Base-by-base conservation (phyloP, 1,140 invertebrate species). In the Monomorium pharaonis region DNA sequence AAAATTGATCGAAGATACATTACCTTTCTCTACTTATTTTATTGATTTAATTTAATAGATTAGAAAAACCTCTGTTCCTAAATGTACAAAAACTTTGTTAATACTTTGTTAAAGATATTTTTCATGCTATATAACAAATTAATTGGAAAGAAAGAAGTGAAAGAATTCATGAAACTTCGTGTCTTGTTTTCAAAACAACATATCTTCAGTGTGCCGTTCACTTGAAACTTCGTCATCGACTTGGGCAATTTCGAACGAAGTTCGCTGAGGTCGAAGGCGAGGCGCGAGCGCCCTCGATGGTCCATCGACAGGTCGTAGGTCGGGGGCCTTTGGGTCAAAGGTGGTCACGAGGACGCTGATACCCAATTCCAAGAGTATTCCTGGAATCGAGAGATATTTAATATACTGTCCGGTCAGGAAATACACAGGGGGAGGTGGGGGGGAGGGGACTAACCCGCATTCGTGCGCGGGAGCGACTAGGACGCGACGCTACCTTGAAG, bases 351-450 rank as follows among this genome's bases (percentile, higher is more conserved):
- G 72, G 72, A 76, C 54, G 56, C 84, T 80, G 69, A 67, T 86
- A 75, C 80, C 65, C 80, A 90, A 90, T 87, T 88, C 86, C 84
- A 67, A 74, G 77, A 80, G 84, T 63, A 84, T 89, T 90, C 89
- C 89, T 84, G 60, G 89, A 91, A 91, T 91, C 89, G 81, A 77
- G 70, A 74, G 86, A 72, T 89, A 85, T 80, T 91, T 90, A 91
- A 90, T 87, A 87, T 81, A 86, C 76, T 67, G 42, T 14, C 54
- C 21, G 70, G 21, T 2, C 5, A 27, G 67, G 30, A 89, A 76
- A 75, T 85, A 51, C 54, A 47, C 44, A 24, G 7, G 76, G 62
- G 51, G 44, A 54, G n/a, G 18, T n/a, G n/a, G n/a, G 18, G 33
- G 5, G 33, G 49, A 1, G 49, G 6, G 54, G 21, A 21, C 14